Conservation (phyloP, 1,140 invertebrate species). For the Drosophila fuyamai region DNA sequence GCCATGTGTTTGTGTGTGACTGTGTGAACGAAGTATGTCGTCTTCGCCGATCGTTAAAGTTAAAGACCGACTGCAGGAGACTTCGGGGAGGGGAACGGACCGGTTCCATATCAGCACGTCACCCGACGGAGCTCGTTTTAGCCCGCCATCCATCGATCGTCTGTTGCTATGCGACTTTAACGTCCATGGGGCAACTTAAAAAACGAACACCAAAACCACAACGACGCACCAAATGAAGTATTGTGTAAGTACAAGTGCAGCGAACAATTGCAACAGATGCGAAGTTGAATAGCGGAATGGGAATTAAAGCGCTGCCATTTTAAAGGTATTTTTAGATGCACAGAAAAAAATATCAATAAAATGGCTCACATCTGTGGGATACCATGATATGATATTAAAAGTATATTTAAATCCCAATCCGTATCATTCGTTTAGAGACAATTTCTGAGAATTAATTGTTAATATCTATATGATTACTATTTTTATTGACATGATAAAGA, state of each 20-base stretch:
- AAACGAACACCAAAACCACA: slow-evolving; percentile 34
- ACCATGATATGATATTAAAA: neutral
- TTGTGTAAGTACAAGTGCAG: slow-evolving; percentile 49
- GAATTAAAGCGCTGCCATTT: slow-evolving; percentile 39
- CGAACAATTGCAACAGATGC: slow-evolving; percentile 55
- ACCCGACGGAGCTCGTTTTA: slow-evolving; percentile 25
- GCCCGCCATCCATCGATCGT: slow-evolving; percentile 14
- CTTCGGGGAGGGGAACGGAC: slow-evolving; percentile 19
- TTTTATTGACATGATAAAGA: neutral
- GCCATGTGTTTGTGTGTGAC: neutral
- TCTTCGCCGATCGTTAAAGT: slow-evolving; percentile 47
- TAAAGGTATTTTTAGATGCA: slow-evolving; percentile 52
- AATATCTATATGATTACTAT: neutral
- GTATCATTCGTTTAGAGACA: neutral
- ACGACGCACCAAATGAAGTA: slow-evolving; percentile 20
- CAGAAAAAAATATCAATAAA: neutral
- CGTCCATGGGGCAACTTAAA: slow-evolving; percentile 36
- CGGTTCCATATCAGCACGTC: slow-evolving; percentile 70
- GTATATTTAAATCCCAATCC: neutral
- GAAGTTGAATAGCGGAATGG: slow-evolving; percentile 23
- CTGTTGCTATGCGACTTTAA: slow-evolving; percentile 63
- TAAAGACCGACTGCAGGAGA: slow-evolving; percentile 5
- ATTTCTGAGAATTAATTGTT: neutral
- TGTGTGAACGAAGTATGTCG: slow-evolving; percentile 53
- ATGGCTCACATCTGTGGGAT: neutral